Percentiles rank a stretch among this genome's conserved stretches.
Conservation (phyloP, 2,113 vertebrate species). For the Rousettus leschenaultii region DNA sequence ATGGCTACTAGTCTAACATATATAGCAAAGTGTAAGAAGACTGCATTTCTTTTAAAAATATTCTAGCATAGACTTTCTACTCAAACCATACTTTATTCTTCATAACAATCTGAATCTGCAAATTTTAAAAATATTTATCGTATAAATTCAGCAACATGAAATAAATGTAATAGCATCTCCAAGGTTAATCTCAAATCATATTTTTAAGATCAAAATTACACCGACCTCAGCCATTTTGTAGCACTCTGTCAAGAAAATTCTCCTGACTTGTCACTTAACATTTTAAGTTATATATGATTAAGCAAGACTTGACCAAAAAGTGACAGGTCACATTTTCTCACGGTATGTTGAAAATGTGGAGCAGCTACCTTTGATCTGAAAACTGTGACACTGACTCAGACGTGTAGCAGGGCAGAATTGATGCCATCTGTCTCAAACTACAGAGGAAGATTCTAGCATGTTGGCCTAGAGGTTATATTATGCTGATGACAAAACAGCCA, state of each 20-base stretch:
- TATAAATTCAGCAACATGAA: neutral
- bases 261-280: constrained; percentile 8
- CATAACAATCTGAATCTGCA: neutral
- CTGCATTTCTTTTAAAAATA: neutral
- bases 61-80: neutral
- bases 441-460: neutral
- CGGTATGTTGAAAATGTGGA: neutral
- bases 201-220: constrained; percentile 14
- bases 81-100: neutral
- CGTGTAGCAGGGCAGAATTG: neutral
- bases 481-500: neutral
- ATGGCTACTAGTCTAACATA: neutral
- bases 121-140: neutral
- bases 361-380: neutral
- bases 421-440: constrained; percentile 3
- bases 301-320: constrained; percentile 32
- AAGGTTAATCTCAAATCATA: constrained; percentile 11
- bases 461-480: neutral
- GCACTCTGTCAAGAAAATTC: neutral
- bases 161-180: neutral
- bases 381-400: neutral
- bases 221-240: neutral
- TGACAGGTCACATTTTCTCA: constrained; percentile 38
- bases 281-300: constrained; percentile 36
- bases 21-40: neutral